Percentiles rank a stretch among this genome's conserved stretches.
Conservation (phyloP, 2,113 vertebrate species). For the Cynoglossus semilaevis region DNA sequence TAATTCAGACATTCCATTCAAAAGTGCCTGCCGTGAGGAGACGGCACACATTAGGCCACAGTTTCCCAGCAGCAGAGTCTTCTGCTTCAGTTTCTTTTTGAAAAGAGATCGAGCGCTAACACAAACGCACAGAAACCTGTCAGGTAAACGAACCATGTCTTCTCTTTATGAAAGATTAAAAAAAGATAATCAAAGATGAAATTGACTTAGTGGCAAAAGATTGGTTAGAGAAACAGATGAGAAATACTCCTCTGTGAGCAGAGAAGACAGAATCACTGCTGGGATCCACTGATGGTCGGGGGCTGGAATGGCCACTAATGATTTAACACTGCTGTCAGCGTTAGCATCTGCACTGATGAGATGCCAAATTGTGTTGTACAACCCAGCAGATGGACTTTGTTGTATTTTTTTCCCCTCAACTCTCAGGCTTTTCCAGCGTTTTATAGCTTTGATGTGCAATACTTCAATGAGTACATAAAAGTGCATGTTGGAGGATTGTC, state of each 20-base stretch:
- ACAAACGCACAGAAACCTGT: background rate
- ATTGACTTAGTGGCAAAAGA: slow-evolving; percentile 28
- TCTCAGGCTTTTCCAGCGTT: slow-evolving; percentile 16
- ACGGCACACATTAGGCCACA: too few species aligned
- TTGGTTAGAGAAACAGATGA: slow-evolving; percentile 43
- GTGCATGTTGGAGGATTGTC: background rate
- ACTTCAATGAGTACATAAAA: background rate
- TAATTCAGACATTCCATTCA: too few species aligned
- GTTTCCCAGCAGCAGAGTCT: too few species aligned
- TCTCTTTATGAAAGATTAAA: slow-evolving; percentile 29
- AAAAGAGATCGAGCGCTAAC: too few species aligned
- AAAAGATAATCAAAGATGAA: slow-evolving; percentile 34
- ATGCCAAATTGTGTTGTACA: slow-evolving; percentile 29
- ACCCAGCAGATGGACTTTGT: slow-evolving; percentile 21
- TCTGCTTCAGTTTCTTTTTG: too few species aligned
- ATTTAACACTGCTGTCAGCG: slow-evolving; percentile 45
- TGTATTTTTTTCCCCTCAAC: slow-evolving; percentile 8
- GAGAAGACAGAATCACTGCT: slow-evolving; percentile 38
- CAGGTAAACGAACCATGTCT: too few species aligned
- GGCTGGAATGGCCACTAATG: slow-evolving; percentile 44
- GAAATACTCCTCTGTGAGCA: slow-evolving; percentile 44
- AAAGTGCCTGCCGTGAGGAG: slow-evolving; percentile 6
- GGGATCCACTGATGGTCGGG: slow-evolving; percentile 36
- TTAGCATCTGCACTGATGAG: slow-evolving; percentile 30
- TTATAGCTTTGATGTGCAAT: slow-evolving; percentile 22